Base-by-base conservation (phyloP, 2,888 invertebrate genomes). In the Melanophora roralis region DNA sequence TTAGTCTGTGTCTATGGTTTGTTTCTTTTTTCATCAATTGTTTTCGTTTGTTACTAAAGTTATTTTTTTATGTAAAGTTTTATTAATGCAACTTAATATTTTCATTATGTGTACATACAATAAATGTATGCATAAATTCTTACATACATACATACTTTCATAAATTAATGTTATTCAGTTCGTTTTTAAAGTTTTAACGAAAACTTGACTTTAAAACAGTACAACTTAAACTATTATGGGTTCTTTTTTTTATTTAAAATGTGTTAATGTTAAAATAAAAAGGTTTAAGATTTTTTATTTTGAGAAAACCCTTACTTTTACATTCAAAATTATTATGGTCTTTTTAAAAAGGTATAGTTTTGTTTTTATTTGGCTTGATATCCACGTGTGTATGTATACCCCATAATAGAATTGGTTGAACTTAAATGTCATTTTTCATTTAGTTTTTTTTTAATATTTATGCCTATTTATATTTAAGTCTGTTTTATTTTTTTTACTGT, bases 201-300 rank as follows among this genome's bases (percentile, higher is more conserved):
- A 75, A 78, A 81, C 72, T 76, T 76, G 76, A 81, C 78, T 78
- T 76, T 69, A 11, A 19, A 75, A 73, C 78, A 76, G 69, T 75
- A 74, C 73, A 75, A 78, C 73, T 68, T 68, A 75, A 74, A 68
- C 75, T 74, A 78, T 74, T 74, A 67, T 69, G 74, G 75, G 78
- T 78, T 67, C 11, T 43, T 23, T 32, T 16, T 21, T 11, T 21
- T 43, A 40, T 59, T 59, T 60, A 71, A 53, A 62, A 36, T 55
- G 43, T 45, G 19, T 64, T 11, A 47, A 9, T 65, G 27, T 49
- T 65, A 53, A 34, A 34, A 57, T 51, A 65, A 49, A 71, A 77
- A 64, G 49, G 43, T 38, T 64, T 49, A 51, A 73, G 21, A 19
- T 51, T 19, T 23, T 21, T 14, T 68, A 1, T 67, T 53, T 27